Conservation (phyloP, 2,888 invertebrate genomes). For the Hyalella azteca region DNA sequence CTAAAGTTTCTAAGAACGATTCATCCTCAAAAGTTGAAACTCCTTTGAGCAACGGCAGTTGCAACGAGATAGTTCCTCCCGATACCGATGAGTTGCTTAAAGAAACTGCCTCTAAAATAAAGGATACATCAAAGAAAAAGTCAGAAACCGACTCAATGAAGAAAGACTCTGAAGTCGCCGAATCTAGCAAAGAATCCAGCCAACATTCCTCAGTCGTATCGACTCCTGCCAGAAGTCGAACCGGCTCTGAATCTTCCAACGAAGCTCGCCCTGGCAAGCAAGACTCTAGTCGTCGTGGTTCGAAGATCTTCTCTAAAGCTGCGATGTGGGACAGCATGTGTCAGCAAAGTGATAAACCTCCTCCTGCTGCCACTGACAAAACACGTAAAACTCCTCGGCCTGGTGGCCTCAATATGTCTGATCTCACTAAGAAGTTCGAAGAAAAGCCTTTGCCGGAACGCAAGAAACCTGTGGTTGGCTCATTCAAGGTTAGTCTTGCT, state of each 20-base stretch:
- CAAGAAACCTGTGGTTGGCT: slow-evolving; percentile 50
- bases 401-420: slow-evolving; percentile 50
- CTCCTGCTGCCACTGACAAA: slow-evolving; percentile 39
- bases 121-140: slow-evolving; percentile 41
- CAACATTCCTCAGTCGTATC: slow-evolving; percentile 49
- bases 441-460: slow-evolving; percentile 53
- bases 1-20: slow-evolving; percentile 1
- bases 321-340: slow-evolving; percentile 57
- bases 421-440: slow-evolving; percentile 57
- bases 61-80: slow-evolving; percentile 4
- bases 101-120: slow-evolving; percentile 52
- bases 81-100: slow-evolving; percentile 48
- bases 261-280: slow-evolving; percentile 42
- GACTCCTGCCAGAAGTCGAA: slow-evolving; percentile 54
- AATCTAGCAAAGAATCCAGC: slow-evolving; percentile 47
- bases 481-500: slow-evolving; percentile 50
- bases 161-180: slow-evolving; percentile 23
- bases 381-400: slow-evolving; percentile 42
- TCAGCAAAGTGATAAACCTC: slow-evolving; percentile 25
- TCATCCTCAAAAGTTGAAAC: not conserved
- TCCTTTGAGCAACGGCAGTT: slow-evolving; percentile 1
- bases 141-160: slow-evolving; percentile 22
- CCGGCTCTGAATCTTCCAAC: slow-evolving; percentile 56
- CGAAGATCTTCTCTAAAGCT: slow-evolving; percentile 57
- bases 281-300: slow-evolving; percentile 44